Evolutionary conservation across 2,113 vertebrate species (phyloP).

Genomic region (Clinocottus analis): DNA sequence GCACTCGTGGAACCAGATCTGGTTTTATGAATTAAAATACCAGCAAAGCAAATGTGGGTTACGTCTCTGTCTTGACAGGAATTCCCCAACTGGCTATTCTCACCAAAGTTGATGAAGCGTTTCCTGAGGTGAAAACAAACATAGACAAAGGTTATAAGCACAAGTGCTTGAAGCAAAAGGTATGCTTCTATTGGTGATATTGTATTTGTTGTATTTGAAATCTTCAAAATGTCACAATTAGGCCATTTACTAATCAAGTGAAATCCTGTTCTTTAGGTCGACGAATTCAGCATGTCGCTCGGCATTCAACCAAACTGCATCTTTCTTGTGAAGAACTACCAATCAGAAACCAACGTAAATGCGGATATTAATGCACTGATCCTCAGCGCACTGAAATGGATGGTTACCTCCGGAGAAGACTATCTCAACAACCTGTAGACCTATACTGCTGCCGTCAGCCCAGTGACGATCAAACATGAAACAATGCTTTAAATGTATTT

Average conservation of each 20-base stretch:
- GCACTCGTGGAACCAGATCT: background rate
- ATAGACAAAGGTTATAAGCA: constrained; percentile 8
- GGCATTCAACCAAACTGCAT: constrained; percentile 41
- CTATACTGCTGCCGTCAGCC: background rate
- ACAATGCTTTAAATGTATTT: too few species aligned
- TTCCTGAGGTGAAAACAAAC: background rate
- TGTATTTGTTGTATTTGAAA: too few species aligned
- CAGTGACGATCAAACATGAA: too few species aligned
- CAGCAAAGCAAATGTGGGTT: background rate
- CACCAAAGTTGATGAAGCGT: constrained; percentile 51
- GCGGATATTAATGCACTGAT: background rate
- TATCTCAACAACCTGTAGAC: constrained; percentile 14
- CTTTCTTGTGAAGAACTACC: constrained; percentile 61
- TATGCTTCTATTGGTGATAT: background rate
- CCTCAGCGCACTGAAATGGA: constrained; percentile 32
- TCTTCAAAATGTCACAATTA: too few species aligned
- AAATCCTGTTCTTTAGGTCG: background rate
- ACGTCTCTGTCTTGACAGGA: background rate
- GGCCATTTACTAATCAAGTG: too few species aligned
- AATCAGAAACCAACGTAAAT: background rate
- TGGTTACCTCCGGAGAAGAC: constrained; percentile 50
- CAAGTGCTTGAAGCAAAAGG: constrained; percentile 25
- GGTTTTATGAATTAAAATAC: background rate
- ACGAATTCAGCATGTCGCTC: fast-evolving
- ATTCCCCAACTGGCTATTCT: constrained; percentile 56